These are phyloP conservation scores for Trachelus iudaicus DNA, from an alignment of 2,888 invertebrate genomes.

Conservation along the genomic window DNA sequence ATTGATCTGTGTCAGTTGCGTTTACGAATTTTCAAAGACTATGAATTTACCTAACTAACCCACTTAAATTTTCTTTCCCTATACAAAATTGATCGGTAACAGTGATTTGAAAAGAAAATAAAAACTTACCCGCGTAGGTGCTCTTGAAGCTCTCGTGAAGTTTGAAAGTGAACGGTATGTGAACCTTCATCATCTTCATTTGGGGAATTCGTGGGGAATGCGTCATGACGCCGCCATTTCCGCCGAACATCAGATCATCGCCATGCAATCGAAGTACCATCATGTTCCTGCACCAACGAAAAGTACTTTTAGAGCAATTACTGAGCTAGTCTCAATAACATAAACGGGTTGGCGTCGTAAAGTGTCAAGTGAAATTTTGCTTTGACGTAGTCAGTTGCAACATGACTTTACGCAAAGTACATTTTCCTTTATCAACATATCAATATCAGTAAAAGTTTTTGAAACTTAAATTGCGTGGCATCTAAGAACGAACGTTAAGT, in stretches of 20 bases:
- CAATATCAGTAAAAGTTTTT: neutral
- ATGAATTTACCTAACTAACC: too few relatives aligned
- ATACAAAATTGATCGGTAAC: neutral
- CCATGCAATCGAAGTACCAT: conserved; percentile 79
- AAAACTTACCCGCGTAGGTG: conserved; percentile 75
- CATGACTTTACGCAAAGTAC: neutral
- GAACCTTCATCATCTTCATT: conserved; percentile 85
- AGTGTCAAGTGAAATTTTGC: neutral
- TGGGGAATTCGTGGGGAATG: conserved; percentile 76
- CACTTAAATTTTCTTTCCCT: too few relatives aligned
- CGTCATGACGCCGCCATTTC: conserved; percentile 66
- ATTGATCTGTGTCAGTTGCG: too few relatives aligned
- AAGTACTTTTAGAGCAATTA: neutral
- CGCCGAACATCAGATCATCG: conserved; percentile 73
- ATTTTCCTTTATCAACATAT: neutral
- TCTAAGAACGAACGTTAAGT: neutral
- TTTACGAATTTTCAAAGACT: too few relatives aligned
- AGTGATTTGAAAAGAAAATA: neutral
- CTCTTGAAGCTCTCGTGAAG: conserved; percentile 78
- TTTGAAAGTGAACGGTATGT: conserved; percentile 85
- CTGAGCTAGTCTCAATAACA: neutral
- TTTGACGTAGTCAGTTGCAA: neutral
- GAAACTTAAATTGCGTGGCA: neutral
- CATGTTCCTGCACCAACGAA: conserved; percentile 74
- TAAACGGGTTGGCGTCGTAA: neutral